Base-by-base conservation (phyloP, 2,797 vertebrate genomes). In the Sebastes kiyomatsui region DNA sequence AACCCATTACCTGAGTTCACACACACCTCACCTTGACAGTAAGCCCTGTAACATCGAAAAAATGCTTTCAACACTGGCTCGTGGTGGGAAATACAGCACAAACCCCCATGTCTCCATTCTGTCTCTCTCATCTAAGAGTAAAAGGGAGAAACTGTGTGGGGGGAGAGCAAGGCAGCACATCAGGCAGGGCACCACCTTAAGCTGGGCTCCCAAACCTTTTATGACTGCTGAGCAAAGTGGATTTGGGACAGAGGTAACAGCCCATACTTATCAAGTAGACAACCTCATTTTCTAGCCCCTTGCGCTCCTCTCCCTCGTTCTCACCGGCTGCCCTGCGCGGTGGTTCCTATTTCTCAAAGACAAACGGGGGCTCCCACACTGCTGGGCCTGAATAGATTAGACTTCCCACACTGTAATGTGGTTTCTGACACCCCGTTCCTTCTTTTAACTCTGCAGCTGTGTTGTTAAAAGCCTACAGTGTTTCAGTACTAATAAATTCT, bases 241-340 rank as follows among this genome's bases (percentile, higher is more conserved):
- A 90, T 94, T 92, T 86, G 84, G 87, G 83, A 89, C 82, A 46
- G 67, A 75, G 89, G 91, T 90, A 92, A 92, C 90, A 80, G 91
- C 89, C 73, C 85, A 71, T 87, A 93, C 92, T 94, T 93, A 90
- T 93, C 93, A 93, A 94, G 83, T 74, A 86, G 94, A 94, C 92
- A 90, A 80, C 82, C 91, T 93, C 83, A 94, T 95, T 95, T 95
- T 93, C 92, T 81, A 79, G 74, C 72, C 73, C 75, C 61, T 72
- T 79, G 83, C 81, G 87, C 87, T 75, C 42, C 42, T 46, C 42
- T 20, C 83, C 62, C 67, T 78, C 28, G 8, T 85, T 75, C 79
- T 75, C 66, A 27, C 80, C 65, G 73, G 77, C 67, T 61, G 79
- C 76, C 72, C 28, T 8, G 73, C 55, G 55, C 54, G 77, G 81